Base-by-base conservation (phyloP, 2,113 vertebrate genomes). In the Girardinichthys multiradiatus region DNA sequence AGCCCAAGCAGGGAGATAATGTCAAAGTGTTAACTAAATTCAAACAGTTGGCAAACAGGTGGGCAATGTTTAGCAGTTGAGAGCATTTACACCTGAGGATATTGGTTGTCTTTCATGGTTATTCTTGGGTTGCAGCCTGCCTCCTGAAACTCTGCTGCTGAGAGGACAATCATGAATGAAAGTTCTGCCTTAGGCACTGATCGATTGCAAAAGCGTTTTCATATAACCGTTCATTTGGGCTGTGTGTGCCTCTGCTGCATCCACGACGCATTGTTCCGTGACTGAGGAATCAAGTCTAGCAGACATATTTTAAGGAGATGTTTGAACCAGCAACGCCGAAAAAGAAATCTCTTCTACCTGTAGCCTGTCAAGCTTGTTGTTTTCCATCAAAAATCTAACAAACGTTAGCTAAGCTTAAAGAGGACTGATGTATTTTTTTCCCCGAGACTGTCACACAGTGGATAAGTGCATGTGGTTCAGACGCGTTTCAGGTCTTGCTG, bases 141-240 rank as follows among this genome's bases (percentile, higher is more conserved):
- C 76, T 88, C 71, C 74, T 89, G 72, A 91, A 90, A 86, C 80
- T 57, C 72, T 48, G 86, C 81, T 86, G 79, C 86, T 86, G 91
- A 88, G 86, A 84, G 84, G 88, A 91, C 83, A 86, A 92, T 90
- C 85, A 87, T 86, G 87, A 80, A 90, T 88, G 90, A 79, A 80
- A 86, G 86, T 68, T 91, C 89, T 91, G 90, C 92, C 90, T 87
- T 73, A 64, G 91, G 91, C 88, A 31, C 81, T 64, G 80, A 93
- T 94, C 89, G 86, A 92, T 93, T 30, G 64, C 70, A 83, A 89
- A 87, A 89, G 64, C 76, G 89, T 91, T 93, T 90, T 92, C 87
- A 87, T 88, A 87, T 90, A 85, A 86, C 82, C 87, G 87, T 70
- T 92, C 84, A 82, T 90, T 89, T 83, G 86, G 80, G 57, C 77